Conservation (phyloP, 2,113 vertebrate genomes). For the Nipponia nippon region DNA sequence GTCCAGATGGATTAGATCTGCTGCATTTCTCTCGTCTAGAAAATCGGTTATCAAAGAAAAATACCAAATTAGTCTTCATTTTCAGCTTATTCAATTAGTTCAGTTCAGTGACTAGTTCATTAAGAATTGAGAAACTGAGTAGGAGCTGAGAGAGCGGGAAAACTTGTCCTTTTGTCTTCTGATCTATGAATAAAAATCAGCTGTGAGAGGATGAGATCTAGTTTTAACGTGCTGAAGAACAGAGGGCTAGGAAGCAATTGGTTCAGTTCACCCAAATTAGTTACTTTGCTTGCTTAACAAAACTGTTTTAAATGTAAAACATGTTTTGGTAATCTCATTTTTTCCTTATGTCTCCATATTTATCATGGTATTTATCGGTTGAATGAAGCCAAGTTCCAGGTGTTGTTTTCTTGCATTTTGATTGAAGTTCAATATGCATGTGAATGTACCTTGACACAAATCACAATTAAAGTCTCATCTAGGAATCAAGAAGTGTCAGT, state of each 20-base stretch:
- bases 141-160: slow-evolving; percentile 38
- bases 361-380: neutral
- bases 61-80: slow-evolving; percentile 41
- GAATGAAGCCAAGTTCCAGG: slow-evolving; percentile 45
- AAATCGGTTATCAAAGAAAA: slow-evolving; percentile 43
- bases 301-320: slow-evolving; percentile 33
- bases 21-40: slow-evolving; percentile 15
- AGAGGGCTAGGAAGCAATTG: neutral
- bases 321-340: slow-evolving; percentile 12
- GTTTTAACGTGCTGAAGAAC: slow-evolving; percentile 17
- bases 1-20: slow-evolving; percentile 19
- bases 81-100: slow-evolving; percentile 48
- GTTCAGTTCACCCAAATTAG: slow-evolving; percentile 21
- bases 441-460: slow-evolving; percentile 48
- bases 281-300: slow-evolving; percentile 23
- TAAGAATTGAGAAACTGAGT: slow-evolving; percentile 6
- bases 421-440: slow-evolving; percentile 40
- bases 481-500: slow-evolving; percentile 25
- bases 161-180: neutral
- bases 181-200: slow-evolving; percentile 43
- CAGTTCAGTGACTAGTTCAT: slow-evolving; percentile 40
- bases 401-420: slow-evolving; percentile 46
- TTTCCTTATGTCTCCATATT: neutral
- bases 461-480: slow-evolving; percentile 42
- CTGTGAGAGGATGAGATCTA: slow-evolving; percentile 17